These are phyloP conservation scores for Tinea semifulvella DNA, from an alignment of 2,888 invertebrate species.

Conservation along the genomic window DNA sequence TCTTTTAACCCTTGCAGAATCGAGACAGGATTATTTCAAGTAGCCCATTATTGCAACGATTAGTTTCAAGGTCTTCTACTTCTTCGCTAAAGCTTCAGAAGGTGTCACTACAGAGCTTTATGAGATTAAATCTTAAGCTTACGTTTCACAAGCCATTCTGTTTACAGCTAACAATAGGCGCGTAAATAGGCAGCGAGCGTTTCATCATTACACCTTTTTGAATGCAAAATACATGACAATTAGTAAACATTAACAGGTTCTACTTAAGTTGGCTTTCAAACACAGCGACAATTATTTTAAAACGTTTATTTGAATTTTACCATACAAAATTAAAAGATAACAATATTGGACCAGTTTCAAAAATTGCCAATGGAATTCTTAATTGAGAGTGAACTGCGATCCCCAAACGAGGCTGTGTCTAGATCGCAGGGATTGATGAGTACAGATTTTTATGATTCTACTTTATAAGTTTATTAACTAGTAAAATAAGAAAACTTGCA, in stretches of 20 bases:
- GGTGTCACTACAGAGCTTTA: constrained; percentile 1
- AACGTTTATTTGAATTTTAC: too few species aligned
- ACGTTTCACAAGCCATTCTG: constrained; percentile 3
- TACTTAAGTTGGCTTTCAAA: background rate
- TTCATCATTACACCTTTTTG: constrained; percentile 26
- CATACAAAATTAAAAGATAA: too few species aligned
- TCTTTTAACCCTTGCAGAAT: background rate
- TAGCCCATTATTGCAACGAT: background rate
- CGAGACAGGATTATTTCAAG: constrained; percentile 1
- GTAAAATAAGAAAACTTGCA: too few species aligned
- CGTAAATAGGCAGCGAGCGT: constrained; percentile 21
- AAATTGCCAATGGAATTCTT: too few species aligned
- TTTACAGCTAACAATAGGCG: constrained; percentile 7
- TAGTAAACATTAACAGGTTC: constrained; percentile 26
- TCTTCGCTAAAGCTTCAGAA: background rate
- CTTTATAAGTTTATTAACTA: too few species aligned
- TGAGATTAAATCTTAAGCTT: constrained; percentile 7
- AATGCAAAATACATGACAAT: constrained; percentile 31
- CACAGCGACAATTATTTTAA: background rate
- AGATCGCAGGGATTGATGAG: too few species aligned
- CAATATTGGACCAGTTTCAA: too few species aligned
- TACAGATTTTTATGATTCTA: too few species aligned
- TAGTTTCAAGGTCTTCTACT: background rate
- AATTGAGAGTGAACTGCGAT: too few species aligned
- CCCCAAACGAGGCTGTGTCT: too few species aligned